Base-by-base conservation (phyloP, 1,140 invertebrate genomes). In the Drosophila sproati region DNA sequence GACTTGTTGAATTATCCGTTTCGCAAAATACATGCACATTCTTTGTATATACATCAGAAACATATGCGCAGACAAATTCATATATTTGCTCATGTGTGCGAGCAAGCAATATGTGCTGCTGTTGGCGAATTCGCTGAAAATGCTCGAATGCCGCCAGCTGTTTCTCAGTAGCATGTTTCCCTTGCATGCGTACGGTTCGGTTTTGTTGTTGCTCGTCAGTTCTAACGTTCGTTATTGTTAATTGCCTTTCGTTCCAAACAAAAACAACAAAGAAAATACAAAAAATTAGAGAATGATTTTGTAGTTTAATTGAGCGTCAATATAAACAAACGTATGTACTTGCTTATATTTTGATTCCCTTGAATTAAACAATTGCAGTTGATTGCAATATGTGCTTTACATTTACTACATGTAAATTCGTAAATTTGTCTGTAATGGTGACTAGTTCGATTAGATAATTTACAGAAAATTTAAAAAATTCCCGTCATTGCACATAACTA, bases 371-470 rank as follows among this genome's bases (percentile, higher is more conserved):
- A 48, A 50, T 50, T 50, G 47, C 31, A 47, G 34, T 60, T 47
- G 45, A 47, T 48, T 60, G 32, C 12, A 48, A 48, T 60, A 32
- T 60, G 32, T 48, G 39, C 4, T n/a, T 35, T 60, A 60, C 43
- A 60, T 31, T 57, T 5, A 57, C 29, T 43, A 29, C 5, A 47
- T 47, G 10, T 3, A 10, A n/a, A 10, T 20, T 12, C 7, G n/a
- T 43, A n/a, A 3, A n/a, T 43, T 29, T 41, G 56, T 34, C 7
- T 51, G 35, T 31, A 47, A 34, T 5, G 47, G 31, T 52, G 31
- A 12, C 7, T 29, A 69, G 48, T 73, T 64, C 75, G 76, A 88
- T 86, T 86, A 86, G 83, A 86, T 86, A 86, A 86, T 88, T 88
- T 88, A 63, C 41, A 63, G 54, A 56, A 28, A 73, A 87, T 73